Evolutionary conservation across 2,113 vertebrate species (phyloP).

Genomic region (Oryzias javanicus): DNA sequence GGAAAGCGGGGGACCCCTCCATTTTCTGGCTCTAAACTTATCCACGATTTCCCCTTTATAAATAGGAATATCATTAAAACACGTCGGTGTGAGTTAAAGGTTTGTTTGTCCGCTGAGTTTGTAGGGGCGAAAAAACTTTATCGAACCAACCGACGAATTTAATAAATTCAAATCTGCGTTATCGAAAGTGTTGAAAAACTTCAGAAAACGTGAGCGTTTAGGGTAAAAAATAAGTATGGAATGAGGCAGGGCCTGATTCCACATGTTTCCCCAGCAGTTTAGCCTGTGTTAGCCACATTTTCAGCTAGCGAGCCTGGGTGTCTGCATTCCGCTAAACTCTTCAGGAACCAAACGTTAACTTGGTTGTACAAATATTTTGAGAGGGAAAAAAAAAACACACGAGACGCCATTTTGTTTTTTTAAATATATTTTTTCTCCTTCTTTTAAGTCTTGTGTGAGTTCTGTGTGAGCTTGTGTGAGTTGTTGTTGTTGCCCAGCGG

Average conservation of each 20-base stretch:
- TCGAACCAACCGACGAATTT: background rate
- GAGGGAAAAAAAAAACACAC: too few species aligned
- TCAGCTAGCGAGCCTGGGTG: constrained; percentile 52
- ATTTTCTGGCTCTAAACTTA: too few species aligned
- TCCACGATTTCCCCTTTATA: too few species aligned
- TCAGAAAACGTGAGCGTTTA: background rate
- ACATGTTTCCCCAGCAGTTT: constrained; percentile 53
- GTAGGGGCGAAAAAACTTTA: constrained; percentile 55
- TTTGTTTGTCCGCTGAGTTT: constrained; percentile 37
- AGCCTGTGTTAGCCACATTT: constrained; percentile 64
- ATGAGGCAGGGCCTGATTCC: constrained; percentile 39
- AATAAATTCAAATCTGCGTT: background rate
- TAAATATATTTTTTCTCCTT: background rate
- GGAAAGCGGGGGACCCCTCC: background rate
- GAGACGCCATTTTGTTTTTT: background rate
- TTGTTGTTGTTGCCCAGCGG: constrained; percentile 50
- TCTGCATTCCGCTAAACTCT: constrained; percentile 52
- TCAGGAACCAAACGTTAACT: constrained; percentile 6
- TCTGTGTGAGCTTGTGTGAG: background rate
- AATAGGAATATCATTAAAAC: background rate
- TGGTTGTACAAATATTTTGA: too few species aligned
- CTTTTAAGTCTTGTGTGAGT: background rate
- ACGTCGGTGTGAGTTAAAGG: constrained; percentile 2
- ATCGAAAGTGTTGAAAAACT: background rate
- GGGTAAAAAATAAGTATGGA: background rate